Conservation (phyloP, 2,888 invertebrate genomes). For the Brachyopa scutellaris region DNA sequence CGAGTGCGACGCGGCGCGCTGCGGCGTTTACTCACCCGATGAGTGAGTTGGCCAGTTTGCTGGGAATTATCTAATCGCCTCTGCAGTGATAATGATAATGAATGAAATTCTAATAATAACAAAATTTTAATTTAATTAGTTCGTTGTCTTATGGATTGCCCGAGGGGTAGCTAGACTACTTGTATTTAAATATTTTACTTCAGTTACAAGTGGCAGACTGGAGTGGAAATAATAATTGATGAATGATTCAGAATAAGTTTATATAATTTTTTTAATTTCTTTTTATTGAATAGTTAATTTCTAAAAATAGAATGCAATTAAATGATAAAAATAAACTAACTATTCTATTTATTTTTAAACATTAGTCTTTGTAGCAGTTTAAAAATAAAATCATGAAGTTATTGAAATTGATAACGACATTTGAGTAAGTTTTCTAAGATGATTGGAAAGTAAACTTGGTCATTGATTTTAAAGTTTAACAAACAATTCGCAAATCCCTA, state of each 20-base stretch:
- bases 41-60: constrained; percentile 6
- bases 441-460: no score
- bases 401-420: background rate
- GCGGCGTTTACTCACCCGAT: constrained; percentile 22
- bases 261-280: background rate
- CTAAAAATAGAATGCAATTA: constrained; percentile 4
- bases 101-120: constrained; percentile 44
- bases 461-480: no score
- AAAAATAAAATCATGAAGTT: background rate
- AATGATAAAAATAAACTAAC: background rate
- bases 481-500: no score
- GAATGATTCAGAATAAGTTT: constrained; percentile 5
- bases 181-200: constrained; percentile 8
- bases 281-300: background rate
- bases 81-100: constrained; percentile 19
- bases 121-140: constrained; percentile 38
- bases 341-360: constrained; percentile 2
- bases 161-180: background rate
- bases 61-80: constrained; percentile 36
- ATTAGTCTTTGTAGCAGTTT: background rate
- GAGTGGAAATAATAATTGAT: background rate
- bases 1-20: background rate
- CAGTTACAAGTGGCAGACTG: constrained; percentile 3
- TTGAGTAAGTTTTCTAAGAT: no score
- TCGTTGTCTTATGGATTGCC: background rate